A percentile compares a stretch with the other conserved stretches of the same genome.
Conservation (phyloP, 2,113 vertebrate genomes). For the Tapirus terrestris region DNA sequence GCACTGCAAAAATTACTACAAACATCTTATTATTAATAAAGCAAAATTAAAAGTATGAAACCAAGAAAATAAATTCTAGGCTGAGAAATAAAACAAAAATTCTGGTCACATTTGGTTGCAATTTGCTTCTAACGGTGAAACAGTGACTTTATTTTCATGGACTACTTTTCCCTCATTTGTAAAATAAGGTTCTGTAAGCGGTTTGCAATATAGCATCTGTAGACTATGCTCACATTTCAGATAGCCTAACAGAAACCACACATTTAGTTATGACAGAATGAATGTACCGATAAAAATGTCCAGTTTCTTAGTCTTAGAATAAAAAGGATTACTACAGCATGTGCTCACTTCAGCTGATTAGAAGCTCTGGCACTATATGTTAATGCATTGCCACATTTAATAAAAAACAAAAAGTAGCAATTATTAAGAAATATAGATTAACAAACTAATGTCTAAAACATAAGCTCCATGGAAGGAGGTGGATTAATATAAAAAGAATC, state of each 20-base stretch:
- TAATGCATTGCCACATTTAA: conserved; percentile 7
- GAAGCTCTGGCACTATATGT: background rate
- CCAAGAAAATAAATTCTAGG: background rate
- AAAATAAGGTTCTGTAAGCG: background rate
- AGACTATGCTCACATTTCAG: background rate
- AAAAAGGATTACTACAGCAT: background rate
- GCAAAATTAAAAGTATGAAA: background rate
- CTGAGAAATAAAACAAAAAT: background rate
- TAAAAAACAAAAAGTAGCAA: background rate
- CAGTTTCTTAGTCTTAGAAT: background rate
- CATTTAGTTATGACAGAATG: background rate
- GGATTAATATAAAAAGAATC: conserved; percentile 45
- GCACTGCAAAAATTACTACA: background rate
- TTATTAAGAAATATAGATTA: background rate
- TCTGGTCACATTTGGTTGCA: background rate
- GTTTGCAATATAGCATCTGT: background rate
- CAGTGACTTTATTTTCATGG: background rate
- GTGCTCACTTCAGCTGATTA: background rate
- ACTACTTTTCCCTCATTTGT: background rate
- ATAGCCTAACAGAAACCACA: background rate
- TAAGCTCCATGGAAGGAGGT: background rate
- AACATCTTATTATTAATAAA: background rate
- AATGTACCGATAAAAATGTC: background rate
- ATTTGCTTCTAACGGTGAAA: background rate
- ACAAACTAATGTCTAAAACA: background rate